phyloP scores from a whole-genome alignment of 2,888 invertebrate species.

The Lutraria lutraria region DNA sequence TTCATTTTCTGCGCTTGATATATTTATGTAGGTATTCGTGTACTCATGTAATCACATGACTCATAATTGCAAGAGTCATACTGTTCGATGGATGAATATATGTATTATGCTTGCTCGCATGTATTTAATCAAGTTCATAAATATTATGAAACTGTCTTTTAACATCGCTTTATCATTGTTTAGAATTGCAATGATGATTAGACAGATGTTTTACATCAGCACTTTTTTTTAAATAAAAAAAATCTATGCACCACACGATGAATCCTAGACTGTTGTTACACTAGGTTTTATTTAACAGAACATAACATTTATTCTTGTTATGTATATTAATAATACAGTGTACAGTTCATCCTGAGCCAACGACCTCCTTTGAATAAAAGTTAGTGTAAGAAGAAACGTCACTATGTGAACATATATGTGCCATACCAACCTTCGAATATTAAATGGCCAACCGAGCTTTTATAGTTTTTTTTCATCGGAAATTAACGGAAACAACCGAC shows the following conservation, averaged over 20 bases:
- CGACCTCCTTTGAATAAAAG: too few relatives aligned
- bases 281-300: too few relatives aligned
- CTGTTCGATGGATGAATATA: neutral
- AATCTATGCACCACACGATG: neutral
- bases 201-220: constrained; percentile 5
- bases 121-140: neutral
- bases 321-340: too few relatives aligned
- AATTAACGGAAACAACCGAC: too few relatives aligned
- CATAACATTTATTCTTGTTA: too few relatives aligned
- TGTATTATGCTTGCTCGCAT: neutral
- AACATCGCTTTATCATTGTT: constrained; percentile 17
- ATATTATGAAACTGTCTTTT: neutral
- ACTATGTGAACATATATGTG: too few relatives aligned
- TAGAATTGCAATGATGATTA: neutral
- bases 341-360: too few relatives aligned
- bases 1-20: neutral
- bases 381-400: too few relatives aligned
- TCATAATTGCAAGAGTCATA: neutral
- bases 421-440: too few relatives aligned
- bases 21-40: neutral
- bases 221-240: neutral
- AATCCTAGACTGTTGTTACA: too few relatives aligned
- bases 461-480: too few relatives aligned
- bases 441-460: too few relatives aligned
- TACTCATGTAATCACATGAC: neutral